Conservation (phyloP, 2,113 vertebrate genomes). For the Chloebia gouldiae region DNA sequence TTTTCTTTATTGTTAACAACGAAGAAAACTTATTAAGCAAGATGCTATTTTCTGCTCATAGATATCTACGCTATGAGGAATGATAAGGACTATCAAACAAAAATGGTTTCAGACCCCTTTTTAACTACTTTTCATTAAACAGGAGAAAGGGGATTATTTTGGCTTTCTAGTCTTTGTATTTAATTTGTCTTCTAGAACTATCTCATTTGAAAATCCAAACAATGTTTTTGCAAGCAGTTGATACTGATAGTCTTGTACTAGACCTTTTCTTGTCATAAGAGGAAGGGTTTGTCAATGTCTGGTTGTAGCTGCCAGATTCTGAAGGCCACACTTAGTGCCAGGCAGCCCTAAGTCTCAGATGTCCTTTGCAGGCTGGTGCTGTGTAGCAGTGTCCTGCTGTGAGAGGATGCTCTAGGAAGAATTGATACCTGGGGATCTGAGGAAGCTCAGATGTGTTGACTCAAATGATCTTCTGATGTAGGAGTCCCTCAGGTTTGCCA, state of each 20-base stretch:
- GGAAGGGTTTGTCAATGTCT: neutral
- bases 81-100: neutral
- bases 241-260: neutral
- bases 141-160: neutral
- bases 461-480: neutral
- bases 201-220: neutral
- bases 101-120: neutral
- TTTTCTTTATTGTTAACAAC: neutral
- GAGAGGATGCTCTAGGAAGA: neutral
- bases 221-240: neutral
- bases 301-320: neutral
- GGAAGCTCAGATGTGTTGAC: neutral
- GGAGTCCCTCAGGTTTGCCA: neutral
- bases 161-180: neutral
- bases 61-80: neutral
- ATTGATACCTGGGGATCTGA: neutral
- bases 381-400: rapidly evolving
- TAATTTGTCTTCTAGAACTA: neutral
- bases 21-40: neutral
- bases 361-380: neutral
- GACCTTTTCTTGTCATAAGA: neutral
- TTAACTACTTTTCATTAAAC: neutral
- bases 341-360: neutral
- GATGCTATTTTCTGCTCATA: neutral
- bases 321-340: neutral